These are phyloP conservation scores for Mormyrops attenuatus DNA, from an alignment of 2,797 vertebrate genomes.

Conservation along the genomic window DNA sequence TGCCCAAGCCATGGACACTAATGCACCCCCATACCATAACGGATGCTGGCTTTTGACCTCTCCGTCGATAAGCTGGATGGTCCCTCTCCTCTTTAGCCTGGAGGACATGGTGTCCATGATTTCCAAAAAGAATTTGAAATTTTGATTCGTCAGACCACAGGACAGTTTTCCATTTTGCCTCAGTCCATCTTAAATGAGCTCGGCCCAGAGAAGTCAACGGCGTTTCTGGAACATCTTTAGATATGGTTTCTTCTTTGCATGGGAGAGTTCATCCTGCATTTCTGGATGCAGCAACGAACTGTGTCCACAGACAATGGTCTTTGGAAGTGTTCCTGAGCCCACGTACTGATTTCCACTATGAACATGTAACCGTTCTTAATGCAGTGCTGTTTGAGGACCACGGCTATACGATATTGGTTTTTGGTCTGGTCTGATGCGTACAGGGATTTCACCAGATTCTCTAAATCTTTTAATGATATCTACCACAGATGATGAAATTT, in stretches of 20 bases:
- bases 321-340: neutral
- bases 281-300: neutral
- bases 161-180: neutral
- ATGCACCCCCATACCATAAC: neutral
- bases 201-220: conserved; percentile 23
- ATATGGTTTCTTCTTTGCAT: neutral
- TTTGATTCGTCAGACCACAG: too few species aligned
- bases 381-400: neutral
- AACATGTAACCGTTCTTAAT: neutral
- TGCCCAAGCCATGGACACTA: neutral
- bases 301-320: neutral
- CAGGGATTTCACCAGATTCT: neutral
- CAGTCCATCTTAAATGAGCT: neutral
- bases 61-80: neutral
- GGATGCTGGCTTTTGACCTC: neutral
- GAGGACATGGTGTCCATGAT: neutral
- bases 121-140: too few species aligned
- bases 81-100: neutral
- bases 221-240: neutral
- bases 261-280: neutral
- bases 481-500: neutral
- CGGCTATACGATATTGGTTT: neutral
- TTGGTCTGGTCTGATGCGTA: neutral
- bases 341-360: neutral
- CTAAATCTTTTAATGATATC: neutral